Percentiles rank a stretch among this genome's conserved stretches.
phyloP scores from a whole-genome alignment of 2,797 vertebrate genomes.

The Hippopotamyrus pictus region DNA sequence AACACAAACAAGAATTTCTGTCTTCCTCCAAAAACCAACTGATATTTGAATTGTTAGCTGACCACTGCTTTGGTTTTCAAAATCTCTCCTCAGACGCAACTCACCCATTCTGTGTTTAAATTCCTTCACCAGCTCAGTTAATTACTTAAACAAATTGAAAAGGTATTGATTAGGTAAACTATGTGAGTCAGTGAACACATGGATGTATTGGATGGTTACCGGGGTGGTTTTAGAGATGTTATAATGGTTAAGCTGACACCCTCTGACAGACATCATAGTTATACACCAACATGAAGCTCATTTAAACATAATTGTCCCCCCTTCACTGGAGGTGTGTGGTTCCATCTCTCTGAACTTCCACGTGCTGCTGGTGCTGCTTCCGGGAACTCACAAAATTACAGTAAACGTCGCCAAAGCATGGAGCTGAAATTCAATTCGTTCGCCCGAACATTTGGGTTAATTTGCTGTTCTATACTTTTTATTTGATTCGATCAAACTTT shows the following conservation, averaged over 20 bases:
- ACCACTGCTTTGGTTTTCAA: background rate
- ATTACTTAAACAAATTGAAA: background rate
- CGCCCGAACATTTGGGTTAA: background rate
- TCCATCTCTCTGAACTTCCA: background rate
- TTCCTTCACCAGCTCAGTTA: background rate
- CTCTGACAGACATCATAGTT: background rate
- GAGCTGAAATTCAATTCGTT: background rate
- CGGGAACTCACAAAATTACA: background rate
- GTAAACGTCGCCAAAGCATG: background rate
- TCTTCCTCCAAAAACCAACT: background rate
- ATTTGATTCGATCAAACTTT: background rate
- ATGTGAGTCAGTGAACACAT: background rate
- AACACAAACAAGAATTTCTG: background rate
- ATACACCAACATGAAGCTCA: background rate
- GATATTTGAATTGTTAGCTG: background rate
- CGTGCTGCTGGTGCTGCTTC: background rate
- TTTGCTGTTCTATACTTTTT: background rate
- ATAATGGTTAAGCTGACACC: too few relatives aligned
- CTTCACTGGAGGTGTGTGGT: background rate
- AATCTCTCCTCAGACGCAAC: background rate
- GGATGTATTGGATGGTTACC: background rate
- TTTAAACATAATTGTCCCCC: background rate
- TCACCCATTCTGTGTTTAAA: background rate
- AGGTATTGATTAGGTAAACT: background rate
- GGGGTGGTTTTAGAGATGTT: background rate